Evolutionary conservation across 2,113 vertebrate genomes (phyloP).

Genomic region (Elaphurus davidianus): DNA sequence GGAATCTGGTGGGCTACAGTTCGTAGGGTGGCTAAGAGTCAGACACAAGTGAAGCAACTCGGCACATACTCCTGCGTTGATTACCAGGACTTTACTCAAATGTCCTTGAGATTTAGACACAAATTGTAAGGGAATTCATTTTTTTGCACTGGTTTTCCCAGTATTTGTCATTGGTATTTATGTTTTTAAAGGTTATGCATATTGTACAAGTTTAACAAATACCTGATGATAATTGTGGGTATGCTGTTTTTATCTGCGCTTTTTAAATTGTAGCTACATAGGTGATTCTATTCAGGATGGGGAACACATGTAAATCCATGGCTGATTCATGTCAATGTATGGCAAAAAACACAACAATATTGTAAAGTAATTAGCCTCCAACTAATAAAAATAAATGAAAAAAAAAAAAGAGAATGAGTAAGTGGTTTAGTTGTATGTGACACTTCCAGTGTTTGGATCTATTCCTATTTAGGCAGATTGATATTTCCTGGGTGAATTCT

Average conservation of each 20-base stretch:
- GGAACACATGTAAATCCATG: no score
- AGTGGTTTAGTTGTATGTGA: background rate
- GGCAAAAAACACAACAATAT: no score
- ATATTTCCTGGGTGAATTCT: background rate
- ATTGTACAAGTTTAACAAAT: background rate
- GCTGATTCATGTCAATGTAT: no score
- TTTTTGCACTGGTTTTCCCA: background rate
- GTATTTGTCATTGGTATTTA: background rate
- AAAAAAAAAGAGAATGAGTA: background rate
- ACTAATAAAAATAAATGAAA: no score
- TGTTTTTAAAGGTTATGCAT: background rate
- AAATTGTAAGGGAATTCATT: background rate
- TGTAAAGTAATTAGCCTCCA: no score
- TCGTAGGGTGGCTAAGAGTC: rapidly evolving
- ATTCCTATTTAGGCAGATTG: background rate
- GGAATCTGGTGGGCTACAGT: background rate
- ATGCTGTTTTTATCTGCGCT: background rate
- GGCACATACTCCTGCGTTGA: background rate
- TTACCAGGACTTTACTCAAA: background rate
- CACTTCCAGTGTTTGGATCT: background rate
- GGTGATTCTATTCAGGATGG: background rate
- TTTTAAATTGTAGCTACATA: background rate
- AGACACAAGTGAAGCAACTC: background rate
- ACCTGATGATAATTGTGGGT: background rate
- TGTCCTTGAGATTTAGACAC: background rate